Evolutionary conservation across 1,140 invertebrate species (phyloP).

Genomic region (Penaeus japonicus): DNA sequence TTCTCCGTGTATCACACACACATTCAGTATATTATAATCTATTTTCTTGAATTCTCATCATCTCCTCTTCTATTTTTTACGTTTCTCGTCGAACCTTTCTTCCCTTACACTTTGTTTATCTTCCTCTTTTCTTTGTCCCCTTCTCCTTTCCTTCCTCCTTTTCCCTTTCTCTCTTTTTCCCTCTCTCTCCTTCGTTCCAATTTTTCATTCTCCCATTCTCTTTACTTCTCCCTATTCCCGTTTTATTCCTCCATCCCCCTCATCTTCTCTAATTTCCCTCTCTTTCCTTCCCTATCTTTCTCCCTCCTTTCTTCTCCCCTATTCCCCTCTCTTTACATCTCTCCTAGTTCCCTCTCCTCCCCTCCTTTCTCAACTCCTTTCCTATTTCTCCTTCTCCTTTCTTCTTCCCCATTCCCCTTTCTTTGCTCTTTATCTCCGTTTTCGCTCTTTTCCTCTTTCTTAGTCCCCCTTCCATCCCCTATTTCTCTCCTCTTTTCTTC

Average conservation of each 20-base stretch:
- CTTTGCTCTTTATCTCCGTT: background rate
- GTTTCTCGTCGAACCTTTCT: no score
- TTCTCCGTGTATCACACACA: no score
- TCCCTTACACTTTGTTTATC: no score
- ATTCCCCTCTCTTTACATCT: background rate
- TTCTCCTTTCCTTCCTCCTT: background rate
- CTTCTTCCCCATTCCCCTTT: background rate
- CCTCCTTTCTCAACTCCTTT: background rate
- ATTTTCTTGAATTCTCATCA: no score
- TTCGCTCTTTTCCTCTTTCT: background rate
- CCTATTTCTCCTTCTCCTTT: background rate
- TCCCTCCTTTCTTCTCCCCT: no score
- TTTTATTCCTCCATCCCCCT: no score
- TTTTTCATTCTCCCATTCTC: no score
- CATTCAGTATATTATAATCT: no score
- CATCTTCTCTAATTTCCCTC: no score
- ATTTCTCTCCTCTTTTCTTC: background rate
- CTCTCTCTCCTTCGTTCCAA: background rate
- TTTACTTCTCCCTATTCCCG: no score
- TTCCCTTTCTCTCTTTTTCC: background rate
- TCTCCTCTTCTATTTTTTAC: no score
- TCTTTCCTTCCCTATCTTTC: background rate
- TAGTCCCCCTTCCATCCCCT: background rate
- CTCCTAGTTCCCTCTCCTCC: background rate
- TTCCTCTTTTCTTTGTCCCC: background rate